A percentile compares a stretch with the other conserved stretches of the same genome.
phyloP scores from a whole-genome alignment of 2,888 invertebrate genomes.

The Masnerella sp. region DNA sequence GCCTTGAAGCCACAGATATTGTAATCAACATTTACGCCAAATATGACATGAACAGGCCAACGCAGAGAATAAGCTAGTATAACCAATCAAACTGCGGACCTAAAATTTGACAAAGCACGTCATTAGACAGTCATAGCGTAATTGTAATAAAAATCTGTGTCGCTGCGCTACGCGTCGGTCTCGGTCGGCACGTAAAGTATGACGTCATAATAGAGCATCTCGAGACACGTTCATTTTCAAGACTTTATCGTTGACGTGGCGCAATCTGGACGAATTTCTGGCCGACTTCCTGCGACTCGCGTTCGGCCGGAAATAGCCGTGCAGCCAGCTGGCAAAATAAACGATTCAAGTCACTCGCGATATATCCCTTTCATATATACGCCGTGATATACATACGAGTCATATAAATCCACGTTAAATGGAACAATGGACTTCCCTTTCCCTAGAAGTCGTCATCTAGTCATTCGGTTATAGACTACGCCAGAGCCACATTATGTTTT shows the following conservation, averaged over 20 bases:
- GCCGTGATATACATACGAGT: constrained; percentile 36
- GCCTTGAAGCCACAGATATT: too few species aligned
- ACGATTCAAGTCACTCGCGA: constrained; percentile 56
- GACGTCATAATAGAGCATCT: constrained; percentile 59
- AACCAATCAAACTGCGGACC: too few species aligned
- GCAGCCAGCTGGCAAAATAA: constrained; percentile 58
- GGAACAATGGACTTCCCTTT: constrained; percentile 38
- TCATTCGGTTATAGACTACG: constrained; percentile 35
- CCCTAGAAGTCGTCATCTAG: constrained; percentile 20
- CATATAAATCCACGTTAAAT: constrained; percentile 48
- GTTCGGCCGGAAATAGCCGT: constrained; percentile 59
- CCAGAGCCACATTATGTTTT: constrained; percentile 13
- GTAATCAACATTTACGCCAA: too few species aligned
- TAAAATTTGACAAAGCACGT: constrained; percentile 30
- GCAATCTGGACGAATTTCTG: constrained; percentile 62
- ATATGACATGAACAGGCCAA: too few species aligned
- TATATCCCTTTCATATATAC: constrained; percentile 42
- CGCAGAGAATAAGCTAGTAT: too few species aligned
- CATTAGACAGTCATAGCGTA: constrained; percentile 39
- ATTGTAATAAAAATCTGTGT: constrained; percentile 50
- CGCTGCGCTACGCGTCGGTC: constrained; percentile 41
- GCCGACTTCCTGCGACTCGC: constrained; percentile 57
- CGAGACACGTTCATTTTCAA: constrained; percentile 60
- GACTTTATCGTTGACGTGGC: constrained; percentile 60
- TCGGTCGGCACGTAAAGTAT: constrained; percentile 52